Conservation (phyloP, 2,113 vertebrate species). For the Leptobrachium leishanense region DNA sequence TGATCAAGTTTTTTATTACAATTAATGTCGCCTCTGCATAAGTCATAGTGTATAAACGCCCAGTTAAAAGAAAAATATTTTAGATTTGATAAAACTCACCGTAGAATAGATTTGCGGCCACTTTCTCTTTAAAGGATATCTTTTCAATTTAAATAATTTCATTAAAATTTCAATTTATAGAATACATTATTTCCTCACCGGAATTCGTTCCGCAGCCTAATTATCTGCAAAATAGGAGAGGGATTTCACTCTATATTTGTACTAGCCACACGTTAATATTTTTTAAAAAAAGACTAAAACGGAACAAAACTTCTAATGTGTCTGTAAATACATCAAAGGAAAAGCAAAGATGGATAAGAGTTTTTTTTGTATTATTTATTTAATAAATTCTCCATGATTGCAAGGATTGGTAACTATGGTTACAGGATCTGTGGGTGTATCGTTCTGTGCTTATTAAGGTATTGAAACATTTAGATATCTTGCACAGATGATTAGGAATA, state of each 20-base stretch:
- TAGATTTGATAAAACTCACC: no score
- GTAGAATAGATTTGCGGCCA: no score
- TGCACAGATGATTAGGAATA: constrained; percentile 3
- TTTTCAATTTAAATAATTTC: no score
- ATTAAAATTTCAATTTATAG: no score
- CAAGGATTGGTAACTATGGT: constrained; percentile 37
- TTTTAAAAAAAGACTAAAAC: constrained; percentile 17
- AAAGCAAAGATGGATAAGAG: constrained; percentile 18
- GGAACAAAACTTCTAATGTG: constrained; percentile 26
- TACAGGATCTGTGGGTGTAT: constrained; percentile 45
- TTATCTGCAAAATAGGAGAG: no score
- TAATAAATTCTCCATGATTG: constrained; percentile 35
- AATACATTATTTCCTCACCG: no score
- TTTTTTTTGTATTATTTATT: background rate
- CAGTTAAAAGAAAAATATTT: no score
- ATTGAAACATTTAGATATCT: constrained; percentile 17
- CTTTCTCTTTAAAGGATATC: no score
- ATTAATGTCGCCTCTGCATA: no score
- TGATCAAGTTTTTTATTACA: no score
- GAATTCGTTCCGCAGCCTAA: no score
- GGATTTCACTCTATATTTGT: background rate
- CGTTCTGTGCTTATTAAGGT: constrained; percentile 26
- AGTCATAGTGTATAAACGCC: no score
- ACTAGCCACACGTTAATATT: background rate
- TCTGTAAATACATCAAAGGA: constrained; percentile 44